phyloP scores from a whole-genome alignment of 2,888 invertebrate species.

The Sinopyrophorus schimmeli region DNA sequence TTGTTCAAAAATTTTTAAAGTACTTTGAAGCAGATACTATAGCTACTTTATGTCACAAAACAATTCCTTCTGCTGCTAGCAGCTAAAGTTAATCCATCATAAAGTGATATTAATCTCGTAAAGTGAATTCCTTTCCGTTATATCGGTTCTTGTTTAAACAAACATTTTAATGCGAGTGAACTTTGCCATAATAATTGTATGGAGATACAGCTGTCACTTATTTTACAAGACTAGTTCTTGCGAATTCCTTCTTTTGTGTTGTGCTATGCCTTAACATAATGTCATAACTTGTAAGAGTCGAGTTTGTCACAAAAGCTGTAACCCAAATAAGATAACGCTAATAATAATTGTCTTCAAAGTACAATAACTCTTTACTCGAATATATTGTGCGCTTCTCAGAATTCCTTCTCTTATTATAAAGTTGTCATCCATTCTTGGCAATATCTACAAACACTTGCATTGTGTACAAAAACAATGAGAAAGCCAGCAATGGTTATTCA shows the following conservation, averaged over 20 bases:
- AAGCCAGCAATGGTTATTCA: slow-evolving; percentile 8
- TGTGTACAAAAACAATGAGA: slow-evolving; percentile 15
- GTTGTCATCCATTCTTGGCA: slow-evolving; percentile 4
- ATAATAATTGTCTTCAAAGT: slow-evolving; percentile 11
- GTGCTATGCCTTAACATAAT: too few species aligned
- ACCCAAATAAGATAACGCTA: slow-evolving; percentile 17
- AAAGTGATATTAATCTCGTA: too few species aligned
- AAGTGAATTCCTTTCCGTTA: too few species aligned
- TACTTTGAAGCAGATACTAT: too few species aligned
- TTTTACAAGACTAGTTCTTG: not conserved
- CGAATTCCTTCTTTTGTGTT: not conserved
- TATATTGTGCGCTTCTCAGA: slow-evolving; percentile 11
- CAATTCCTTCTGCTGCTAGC: too few species aligned
- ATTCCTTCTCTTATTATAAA: slow-evolving; percentile 18
- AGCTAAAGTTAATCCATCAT: too few species aligned
- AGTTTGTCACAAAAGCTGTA: slow-evolving; percentile 7
- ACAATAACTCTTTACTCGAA: slow-evolving; percentile 14
- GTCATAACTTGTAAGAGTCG: slow-evolving; percentile 1
- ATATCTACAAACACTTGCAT: slow-evolving; percentile 8
- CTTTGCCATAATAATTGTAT: not conserved
- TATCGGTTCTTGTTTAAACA: too few species aligned
- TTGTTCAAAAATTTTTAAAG: too few species aligned
- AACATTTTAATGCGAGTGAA: too few species aligned
- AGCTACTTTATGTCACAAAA: too few species aligned
- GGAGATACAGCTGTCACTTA: not conserved